Evolutionary conservation across 1,140 invertebrate species (phyloP), one percentile per base, ranked within the genome.

Genomic region (Zaprionus africanus): DNA sequence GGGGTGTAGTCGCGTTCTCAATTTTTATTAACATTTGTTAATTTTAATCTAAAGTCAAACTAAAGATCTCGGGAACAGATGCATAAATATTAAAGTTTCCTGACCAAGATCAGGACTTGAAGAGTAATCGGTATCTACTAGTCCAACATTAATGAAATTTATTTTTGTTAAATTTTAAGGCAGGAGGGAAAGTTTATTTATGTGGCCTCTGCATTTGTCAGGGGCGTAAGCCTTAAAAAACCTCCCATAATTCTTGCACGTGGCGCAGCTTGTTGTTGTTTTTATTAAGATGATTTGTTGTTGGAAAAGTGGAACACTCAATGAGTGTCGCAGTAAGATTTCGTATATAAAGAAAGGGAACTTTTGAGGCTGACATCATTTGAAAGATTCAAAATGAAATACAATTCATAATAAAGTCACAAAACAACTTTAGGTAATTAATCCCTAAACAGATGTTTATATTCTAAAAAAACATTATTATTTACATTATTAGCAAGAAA

Each of bases 131-230:
- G 26, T 54, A 66, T 46, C 3, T 34, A 9, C 17, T 46, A 15
- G 54, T 46, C 5, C 7, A 38, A 4, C n/a, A 65, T 26, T 38
- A n/a, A 2, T 43, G 5, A 4, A 1, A 7, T 24, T 11, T n/a
- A n/a, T 22, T 15, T 19, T 38, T 7, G 3, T 31, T 9, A 51
- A 9, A 11, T 57, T 46, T 26, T 36, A 36, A 65, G 70, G 4
- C 63, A 61, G 82, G n/a, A 61, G 82, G n/a, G 75, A 85, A 85
- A 85, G 76, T 76, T 26, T 43, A 63, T 73, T 81, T 79, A 76
- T 85, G 31, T 74, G 34, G 46, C 38, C 43, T 59, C 15, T 60
- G 56, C n/a, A 22, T 54, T 34, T 56, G 19, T 22, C 68, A 46
- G 51, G 36, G 51, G 59, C 68, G 46, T 17, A 56, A 28, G 26